Conservation (phyloP, 1,140 invertebrate genomes). For the Oryctes rhinoceros region DNA sequence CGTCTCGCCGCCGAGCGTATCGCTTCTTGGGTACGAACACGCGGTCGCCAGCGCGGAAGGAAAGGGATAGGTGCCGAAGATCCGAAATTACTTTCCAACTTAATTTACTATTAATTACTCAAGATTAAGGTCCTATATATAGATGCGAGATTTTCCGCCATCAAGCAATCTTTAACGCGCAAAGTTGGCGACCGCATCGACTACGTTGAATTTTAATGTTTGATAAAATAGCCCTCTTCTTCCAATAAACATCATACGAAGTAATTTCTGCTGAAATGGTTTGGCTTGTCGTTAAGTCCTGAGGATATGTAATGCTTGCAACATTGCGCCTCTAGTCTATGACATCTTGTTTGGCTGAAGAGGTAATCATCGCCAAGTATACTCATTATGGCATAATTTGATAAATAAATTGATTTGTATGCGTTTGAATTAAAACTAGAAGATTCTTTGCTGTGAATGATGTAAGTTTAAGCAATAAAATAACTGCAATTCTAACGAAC, state of each 20-base stretch:
- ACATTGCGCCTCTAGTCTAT: no score
- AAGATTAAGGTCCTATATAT: neutral
- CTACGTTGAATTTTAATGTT: conserved; percentile 23
- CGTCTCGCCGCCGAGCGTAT: neutral
- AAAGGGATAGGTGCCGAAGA: neutral
- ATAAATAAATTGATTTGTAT: no score
- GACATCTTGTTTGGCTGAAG: no score
- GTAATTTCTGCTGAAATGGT: neutral
- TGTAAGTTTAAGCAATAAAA: no score
- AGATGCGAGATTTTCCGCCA: neutral
- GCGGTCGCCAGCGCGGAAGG: neutral
- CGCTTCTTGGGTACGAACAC: neutral
- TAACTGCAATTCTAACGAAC: no score
- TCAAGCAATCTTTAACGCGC: neutral
- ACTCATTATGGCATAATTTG: no score
- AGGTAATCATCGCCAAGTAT: no score
- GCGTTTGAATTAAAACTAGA: no score
- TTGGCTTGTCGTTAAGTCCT: no score
- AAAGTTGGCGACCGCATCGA: conserved; percentile 9
- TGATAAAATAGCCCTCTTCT: neutral
- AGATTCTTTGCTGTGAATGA: no score
- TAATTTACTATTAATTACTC: conserved; percentile 28
- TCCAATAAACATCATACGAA: neutral
- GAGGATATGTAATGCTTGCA: no score
- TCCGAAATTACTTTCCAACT: conserved; percentile 32